phyloP scores from a whole-genome alignment of 2,113 vertebrate genomes.

The Ceratotherium simum region DNA sequence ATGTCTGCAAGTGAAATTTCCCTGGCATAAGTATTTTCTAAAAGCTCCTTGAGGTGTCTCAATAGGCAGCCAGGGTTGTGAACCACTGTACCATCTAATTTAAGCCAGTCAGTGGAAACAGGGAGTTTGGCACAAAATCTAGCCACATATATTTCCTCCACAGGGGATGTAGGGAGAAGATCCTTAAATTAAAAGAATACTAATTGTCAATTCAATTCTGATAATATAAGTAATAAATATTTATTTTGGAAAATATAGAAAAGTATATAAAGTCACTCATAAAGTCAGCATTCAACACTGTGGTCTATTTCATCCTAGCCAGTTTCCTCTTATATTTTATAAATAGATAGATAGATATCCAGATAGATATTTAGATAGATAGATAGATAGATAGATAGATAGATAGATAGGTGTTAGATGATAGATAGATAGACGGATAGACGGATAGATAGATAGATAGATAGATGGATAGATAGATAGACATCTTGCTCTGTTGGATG shows the following conservation, averaged over 20 bases:
- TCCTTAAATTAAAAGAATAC: neutral
- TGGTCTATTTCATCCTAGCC: neutral
- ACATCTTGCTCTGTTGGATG: neutral
- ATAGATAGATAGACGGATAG: neutral
- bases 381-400: neutral
- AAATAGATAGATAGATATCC: neutral
- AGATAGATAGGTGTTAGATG: neutral
- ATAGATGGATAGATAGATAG: neutral
- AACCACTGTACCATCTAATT: neutral
- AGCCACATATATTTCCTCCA: neutral
- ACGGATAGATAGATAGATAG: neutral
- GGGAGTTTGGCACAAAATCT: neutral
- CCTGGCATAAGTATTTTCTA: neutral
- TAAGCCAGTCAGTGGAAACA: neutral
- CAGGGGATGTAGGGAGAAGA: fast-evolving
- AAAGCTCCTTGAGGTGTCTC: neutral
- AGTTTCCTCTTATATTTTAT: neutral
- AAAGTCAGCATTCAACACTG: neutral
- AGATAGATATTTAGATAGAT: neutral
- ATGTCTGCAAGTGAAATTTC: neutral
- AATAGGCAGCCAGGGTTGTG: neutral
- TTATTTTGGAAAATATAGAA: neutral
- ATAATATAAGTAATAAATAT: neutral
- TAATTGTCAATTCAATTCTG: neutral
- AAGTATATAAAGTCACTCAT: neutral